These are phyloP conservation scores for Thalassoma bifasciatum DNA, from an alignment of 2,113 vertebrate species.

Conservation along the genomic window DNA sequence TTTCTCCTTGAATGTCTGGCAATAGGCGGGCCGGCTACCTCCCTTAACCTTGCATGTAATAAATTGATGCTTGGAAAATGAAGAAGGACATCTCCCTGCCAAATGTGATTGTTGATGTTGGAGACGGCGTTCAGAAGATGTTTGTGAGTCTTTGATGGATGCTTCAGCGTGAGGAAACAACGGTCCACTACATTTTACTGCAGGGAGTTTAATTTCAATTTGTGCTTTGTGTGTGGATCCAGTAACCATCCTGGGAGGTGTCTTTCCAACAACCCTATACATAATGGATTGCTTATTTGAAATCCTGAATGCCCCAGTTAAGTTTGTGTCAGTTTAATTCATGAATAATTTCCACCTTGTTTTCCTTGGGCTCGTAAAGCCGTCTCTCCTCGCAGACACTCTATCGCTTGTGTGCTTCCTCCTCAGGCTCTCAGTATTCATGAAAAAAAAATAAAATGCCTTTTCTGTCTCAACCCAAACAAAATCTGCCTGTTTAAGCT, in stretches of 20 bases:
- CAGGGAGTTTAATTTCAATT: conserved; percentile 33
- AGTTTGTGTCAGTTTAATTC: conserved; percentile 62
- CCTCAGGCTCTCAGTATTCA: conserved; percentile 29
- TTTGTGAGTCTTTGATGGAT: conserved; percentile 25
- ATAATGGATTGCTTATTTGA: conserved; percentile 70
- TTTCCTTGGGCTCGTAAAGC: conserved; percentile 51
- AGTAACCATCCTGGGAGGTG: conserved; percentile 26
- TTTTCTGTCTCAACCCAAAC: conserved; percentile 18
- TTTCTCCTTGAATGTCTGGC: conserved; percentile 49
- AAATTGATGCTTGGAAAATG: conserved; percentile 29
- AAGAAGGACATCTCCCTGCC: conserved; percentile 19
- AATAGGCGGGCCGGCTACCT: conserved; percentile 27
- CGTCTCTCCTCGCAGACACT: conserved; percentile 27
- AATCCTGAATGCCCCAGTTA: conserved; percentile 69
- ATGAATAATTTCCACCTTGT: conserved; percentile 70
- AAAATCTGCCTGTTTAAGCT: conserved; percentile 27
- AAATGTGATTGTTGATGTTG: conserved; percentile 20
- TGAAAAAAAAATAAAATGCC: conserved; percentile 33
- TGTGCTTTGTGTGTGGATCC: conserved; percentile 26
- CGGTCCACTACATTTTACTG: conserved; percentile 36
- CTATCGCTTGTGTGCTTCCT: conserved; percentile 7
- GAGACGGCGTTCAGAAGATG: conserved; percentile 16
- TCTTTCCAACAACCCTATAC: conserved; percentile 54
- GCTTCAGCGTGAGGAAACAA: conserved; percentile 29
- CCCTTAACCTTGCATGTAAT: conserved; percentile 19